These are phyloP conservation scores for Brachionus koreanus DNA, from an alignment of 1,140 invertebrate species.

Conservation along the genomic window DNA sequence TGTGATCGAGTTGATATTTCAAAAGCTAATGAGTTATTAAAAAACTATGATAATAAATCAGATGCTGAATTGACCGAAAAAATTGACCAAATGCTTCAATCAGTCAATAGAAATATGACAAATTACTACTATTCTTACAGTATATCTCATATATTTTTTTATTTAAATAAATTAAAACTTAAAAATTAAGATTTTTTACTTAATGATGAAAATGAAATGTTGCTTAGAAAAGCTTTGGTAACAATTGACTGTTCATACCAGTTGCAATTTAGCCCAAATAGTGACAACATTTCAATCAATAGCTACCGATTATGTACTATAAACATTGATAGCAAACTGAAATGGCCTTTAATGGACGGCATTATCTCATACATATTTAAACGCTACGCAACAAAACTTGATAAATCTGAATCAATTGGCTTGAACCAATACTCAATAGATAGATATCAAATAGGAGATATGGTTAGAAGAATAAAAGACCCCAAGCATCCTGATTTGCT, in stretches of 20 bases:
- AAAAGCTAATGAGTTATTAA: neutral
- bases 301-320: constrained; percentile 21
- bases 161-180: neutral
- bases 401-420: neutral
- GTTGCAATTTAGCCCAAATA: neutral
- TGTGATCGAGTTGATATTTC: neutral
- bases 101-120: neutral
- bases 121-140: constrained; percentile 39
- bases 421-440: constrained; percentile 28
- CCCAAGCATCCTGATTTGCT: constrained; percentile 73
- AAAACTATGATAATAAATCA: neutral
- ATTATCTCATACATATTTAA: constrained; percentile 20
- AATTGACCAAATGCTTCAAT: constrained; percentile 8
- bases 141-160: neutral
- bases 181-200: constrained; percentile 36
- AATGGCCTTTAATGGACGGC: constrained; percentile 32
- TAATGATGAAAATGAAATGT: constrained; percentile 27
- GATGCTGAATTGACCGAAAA: neutral
- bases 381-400: neutral
- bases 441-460: constrained; percentile 18
- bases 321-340: constrained; percentile 36
- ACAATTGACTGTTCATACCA: constrained; percentile 35
- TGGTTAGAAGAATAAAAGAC: constrained; percentile 45
- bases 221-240: constrained; percentile 38
- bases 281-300: neutral